Evolutionary conservation across 2,888 invertebrate genomes (phyloP), one percentile per base, ranked within the genome.

Genomic region (Neoaliturus tenellus): DNA sequence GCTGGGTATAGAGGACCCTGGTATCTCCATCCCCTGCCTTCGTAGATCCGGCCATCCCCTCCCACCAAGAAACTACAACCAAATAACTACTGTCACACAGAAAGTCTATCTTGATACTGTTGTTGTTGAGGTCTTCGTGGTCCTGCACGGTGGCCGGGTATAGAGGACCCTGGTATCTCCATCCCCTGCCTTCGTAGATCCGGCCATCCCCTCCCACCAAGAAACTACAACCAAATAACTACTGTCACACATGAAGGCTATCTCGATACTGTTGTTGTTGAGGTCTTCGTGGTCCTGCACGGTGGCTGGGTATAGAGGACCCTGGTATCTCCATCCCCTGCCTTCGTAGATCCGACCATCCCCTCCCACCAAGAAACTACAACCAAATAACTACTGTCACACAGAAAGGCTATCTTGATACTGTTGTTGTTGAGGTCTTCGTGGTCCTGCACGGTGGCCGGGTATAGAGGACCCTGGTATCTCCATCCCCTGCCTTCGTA

Each of bases 341-440:
- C 23, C 58, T 25, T 58, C 58, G 58, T 58, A 58, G 2, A 58
- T 25, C 51, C 51, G 8, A 4, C 51, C 51, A 17, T 51, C 51
- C n/a, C 51, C 51, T 51, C 51, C 51, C n/a, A 58, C 25, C 20
- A 58, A 25, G 58, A 58, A 58, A 58, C 58, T 58, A 5, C n/a
- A n/a, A n/a, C n/a, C n/a, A n/a, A n/a, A n/a, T n/a, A n/a, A n/a
- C n/a, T n/a, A n/a, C n/a, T n/a, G n/a, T n/a, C n/a, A n/a, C n/a
- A n/a, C n/a, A n/a, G n/a, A n/a, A n/a, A n/a, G n/a, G n/a, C n/a
- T n/a, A n/a, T n/a, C n/a, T n/a, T n/a, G n/a, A n/a, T n/a, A n/a
- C n/a, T n/a, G n/a, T 58, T 58, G 25, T 58, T 14, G 58, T 58
- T 58, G 25, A 58, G 58, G 6, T 4, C 25, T 4, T 58, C 23